Base-by-base conservation (phyloP, 2,113 vertebrate genomes). In the Nerophis lumbriciformis region DNA sequence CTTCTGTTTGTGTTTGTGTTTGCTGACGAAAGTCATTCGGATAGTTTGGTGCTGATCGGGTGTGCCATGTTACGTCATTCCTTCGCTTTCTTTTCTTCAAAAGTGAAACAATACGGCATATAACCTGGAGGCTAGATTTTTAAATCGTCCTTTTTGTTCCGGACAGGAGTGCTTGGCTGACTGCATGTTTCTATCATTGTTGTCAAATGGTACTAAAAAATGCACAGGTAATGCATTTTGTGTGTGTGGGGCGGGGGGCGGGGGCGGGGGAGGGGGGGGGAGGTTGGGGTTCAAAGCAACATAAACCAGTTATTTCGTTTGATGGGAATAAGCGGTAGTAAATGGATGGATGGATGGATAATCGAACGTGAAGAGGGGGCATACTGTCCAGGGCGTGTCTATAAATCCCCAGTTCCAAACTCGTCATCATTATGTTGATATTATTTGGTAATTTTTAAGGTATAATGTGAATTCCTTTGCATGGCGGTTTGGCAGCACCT, bases 41-140 rank as follows among this genome's bases (percentile, higher is more conserved):
- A 64, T 58, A 79, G 65, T 78, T 73, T 61, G 8, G 45, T 69
- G 16, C 12, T 50, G 59, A n/a, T 4, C 28, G 16, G 76, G 71
- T 72, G 83, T 83, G 80, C 82, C 78, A 56, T 62, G 79, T 88
- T 74, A 87, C 85, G 87, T 89, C 82, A 87, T 72, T 68, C 14
- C 28, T 37, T 36, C 11, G 11, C 13, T 61, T 61, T 61, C 59
- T 6, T 61, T 61, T 50, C 59, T 6, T 9, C 51, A 19, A 53
- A 76, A 68, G 77, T 82, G 66, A 2, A 28, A 51, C 37, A 16
- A 12, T 38, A 6, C 38, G 3, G 9, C 5, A 12, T 13, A 0
- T 5, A 6, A 21, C 8, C 4, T 28, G 4, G 28, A 28, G 28
- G 28, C 28, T 28, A 3, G 28, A 28, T 28, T 28, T 28, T 28